Base-by-base conservation (phyloP, 2,888 invertebrate species). In the Ischnus inquisitorius region DNA sequence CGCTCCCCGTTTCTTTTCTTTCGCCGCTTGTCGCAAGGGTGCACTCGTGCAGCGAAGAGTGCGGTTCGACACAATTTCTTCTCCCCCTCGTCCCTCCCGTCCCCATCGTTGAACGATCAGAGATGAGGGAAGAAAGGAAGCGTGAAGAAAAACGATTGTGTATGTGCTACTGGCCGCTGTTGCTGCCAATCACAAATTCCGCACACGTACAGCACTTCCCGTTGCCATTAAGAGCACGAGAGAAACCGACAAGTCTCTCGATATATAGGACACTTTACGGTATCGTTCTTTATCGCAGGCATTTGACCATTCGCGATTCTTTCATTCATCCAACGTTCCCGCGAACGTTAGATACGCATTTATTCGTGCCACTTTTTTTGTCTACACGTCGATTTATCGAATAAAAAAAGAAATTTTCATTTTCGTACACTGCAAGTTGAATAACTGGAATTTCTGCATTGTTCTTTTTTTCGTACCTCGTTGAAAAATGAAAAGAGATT, bases 121-220 rank as follows among this genome's bases (percentile, higher is more conserved):
- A 67, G 41, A 79, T 65, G 46, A 64, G 54, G 54, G 67, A 67
- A 72, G 43, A 71, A 76, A 16, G 51, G 60, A 14, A 43, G 51
- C 71, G n/a, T 39, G 51, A 62, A 60, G 60, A 60, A 67, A 67
- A 79, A 62, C 72, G 68, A 81, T 78, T 68, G 78, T 69, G 77
- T 82, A 78, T 78, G 78, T 79, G 78, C 78, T 46, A 48, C 74
- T 57, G 77, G 39, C 25, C 65, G 67, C 77, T 69, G 68, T 82
- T 77, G 72, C 72, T 78, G 84, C 81, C 84, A 84, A 84, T 84
- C 84, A 84, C 51, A 81, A 84, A 84, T 84, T 84, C 81, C 48
- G n/a, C 54, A 78, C 84, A 81, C 84, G 84, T 84, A 16, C 74
- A 74, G 51, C 81, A 84, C 81, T 84, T 84, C 81, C 77, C 74